A percentile compares a stretch with the other conserved stretches of the same genome.
Conservation (phyloP, 2,888 invertebrate genomes). For the Temnothorax rugatulus region DNA sequence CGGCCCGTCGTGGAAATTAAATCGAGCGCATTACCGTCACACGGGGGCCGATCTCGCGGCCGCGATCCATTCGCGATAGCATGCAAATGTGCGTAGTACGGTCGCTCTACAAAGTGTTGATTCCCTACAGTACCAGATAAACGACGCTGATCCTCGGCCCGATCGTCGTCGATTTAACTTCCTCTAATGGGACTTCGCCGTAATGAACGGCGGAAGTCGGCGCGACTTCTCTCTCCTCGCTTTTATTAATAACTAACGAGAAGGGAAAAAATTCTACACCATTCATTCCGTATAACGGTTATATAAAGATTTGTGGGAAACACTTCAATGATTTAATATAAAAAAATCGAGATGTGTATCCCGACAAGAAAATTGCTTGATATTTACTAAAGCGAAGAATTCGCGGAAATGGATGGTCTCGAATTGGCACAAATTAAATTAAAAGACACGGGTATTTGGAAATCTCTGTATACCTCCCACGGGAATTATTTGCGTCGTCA, state of each 20-base stretch:
- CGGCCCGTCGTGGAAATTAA: conserved; percentile 40
- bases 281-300: background rate
- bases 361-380: background rate
- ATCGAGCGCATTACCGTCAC: conserved; percentile 47
- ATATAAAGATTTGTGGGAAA: background rate
- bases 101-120: conserved; percentile 24
- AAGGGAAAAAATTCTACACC: background rate
- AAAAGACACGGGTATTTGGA: background rate
- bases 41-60: conserved; percentile 7
- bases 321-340: background rate
- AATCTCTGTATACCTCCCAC: background rate
- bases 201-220: conserved; percentile 14
- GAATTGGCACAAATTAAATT: background rate
- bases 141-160: background rate
- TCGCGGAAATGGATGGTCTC: background rate
- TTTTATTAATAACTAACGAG: conserved; percentile 3
- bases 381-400: background rate
- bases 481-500: background rate
- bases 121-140: conserved; percentile 18
- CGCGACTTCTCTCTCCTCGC: background rate
- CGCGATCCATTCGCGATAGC: conserved; percentile 42
- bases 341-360: background rate
- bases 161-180: conserved; percentile 20
- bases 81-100: conserved; percentile 40
- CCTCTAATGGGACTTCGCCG: background rate